Base-by-base conservation (phyloP, 2,888 invertebrate species). In the Lycia hirtaria region DNA sequence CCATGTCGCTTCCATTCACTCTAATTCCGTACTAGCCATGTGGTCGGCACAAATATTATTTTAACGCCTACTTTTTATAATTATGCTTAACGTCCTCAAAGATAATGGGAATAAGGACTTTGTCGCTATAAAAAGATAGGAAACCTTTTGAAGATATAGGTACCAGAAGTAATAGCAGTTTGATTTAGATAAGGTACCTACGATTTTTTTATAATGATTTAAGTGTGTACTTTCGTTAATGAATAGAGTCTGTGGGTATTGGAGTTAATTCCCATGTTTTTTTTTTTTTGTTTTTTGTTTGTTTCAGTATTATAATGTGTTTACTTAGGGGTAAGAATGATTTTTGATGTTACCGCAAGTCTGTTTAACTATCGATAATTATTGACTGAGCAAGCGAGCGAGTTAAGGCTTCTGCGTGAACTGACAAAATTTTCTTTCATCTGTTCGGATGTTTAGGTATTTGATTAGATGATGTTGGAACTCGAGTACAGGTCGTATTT, bases 11-110 rank as follows among this genome's bases (percentile, higher is more conserved):
- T 87, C 85, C 65, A 83, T 78, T 59, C 51, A 45, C 20, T 28
- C 15, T 62, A 69, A 56, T 64, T 74, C 73, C 52, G 52, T 38
- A 43, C 67, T 52, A 50, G 67, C 80, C 87, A 88, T 78, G 78
- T 88, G 88, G 77, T 37, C 65, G 64, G 52, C 52, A 80, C 76
- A 80, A 85, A 86, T 83, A 85, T 87, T 86, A 80, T 86, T 86
- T 81, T 80, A 80, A 82, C 84, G 80, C 80, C 78, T 77, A 64
- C 71, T 83, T 83, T 84, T 84, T 81, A 76, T 81, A 81, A 80
- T 81, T 73, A 75, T 71, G 67, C 73, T 78, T 75, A 80, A 24
- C 41, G 35, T 48, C 47, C 35, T 41, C 38, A 53, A 37, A 48
- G 33, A 35, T 35, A n/a, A 28, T 35, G 17, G 6, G 24, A 38